A percentile compares a stretch with the other conserved stretches of the same genome.
Conservation (phyloP, 1,140 invertebrate species). For the Portunus trituberculatus region DNA sequence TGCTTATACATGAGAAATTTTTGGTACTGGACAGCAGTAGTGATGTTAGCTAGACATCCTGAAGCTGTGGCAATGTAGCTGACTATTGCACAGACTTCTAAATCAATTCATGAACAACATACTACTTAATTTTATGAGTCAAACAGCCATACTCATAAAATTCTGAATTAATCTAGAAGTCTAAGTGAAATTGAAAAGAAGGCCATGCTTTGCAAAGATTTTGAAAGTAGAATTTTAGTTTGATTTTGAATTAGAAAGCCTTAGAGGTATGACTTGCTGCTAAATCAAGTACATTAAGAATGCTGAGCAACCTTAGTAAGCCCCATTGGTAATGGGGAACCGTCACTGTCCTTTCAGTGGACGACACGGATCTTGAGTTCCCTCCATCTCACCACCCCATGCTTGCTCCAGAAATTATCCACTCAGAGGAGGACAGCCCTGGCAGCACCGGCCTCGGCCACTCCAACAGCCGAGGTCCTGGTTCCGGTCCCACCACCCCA, state of each 20-base stretch:
- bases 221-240: background rate
- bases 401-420: slow-evolving; percentile 73
- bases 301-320: background rate
- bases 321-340: background rate
- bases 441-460: background rate
- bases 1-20: background rate
- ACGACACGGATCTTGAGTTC: slow-evolving; percentile 63
- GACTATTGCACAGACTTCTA: background rate
- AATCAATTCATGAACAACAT: background rate
- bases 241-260: background rate
- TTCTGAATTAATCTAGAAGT: background rate
- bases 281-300: background rate
- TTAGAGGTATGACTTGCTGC: background rate
- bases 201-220: background rate
- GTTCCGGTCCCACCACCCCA: slow-evolving; percentile 66
- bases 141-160: background rate
- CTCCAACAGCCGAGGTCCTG: slow-evolving; percentile 40
- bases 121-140: background rate
- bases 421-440: slow-evolving; percentile 71
- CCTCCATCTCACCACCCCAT: slow-evolving; percentile 72
- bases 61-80: background rate
- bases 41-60: background rate
- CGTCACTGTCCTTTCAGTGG: slow-evolving; percentile 47
- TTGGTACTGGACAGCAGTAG: background rate
- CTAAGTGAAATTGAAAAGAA: background rate